Conservation (phyloP, 2,888 invertebrate species). For the Cinara cedri region DNA sequence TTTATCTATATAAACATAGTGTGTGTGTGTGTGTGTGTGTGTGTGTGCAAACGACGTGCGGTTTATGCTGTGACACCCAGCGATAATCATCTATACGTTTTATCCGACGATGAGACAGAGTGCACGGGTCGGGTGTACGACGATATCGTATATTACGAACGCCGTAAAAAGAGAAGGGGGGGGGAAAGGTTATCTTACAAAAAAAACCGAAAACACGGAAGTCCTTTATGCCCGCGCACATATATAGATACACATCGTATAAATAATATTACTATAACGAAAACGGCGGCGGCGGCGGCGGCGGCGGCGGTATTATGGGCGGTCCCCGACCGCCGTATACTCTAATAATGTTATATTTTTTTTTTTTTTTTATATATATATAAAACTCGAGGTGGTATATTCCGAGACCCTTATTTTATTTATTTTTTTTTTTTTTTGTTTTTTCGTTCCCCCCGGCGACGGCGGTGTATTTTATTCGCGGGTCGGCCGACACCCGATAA, state of each 20-base stretch:
- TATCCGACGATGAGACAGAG: background rate
- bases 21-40: background rate
- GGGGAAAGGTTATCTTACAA: background rate
- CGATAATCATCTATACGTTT: conserved; percentile 41
- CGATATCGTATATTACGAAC: background rate
- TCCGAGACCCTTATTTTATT: too few species aligned
- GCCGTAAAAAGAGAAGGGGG: background rate
- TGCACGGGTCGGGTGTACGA: too few species aligned
- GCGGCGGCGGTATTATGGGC: too few species aligned
- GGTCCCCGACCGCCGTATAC: too few species aligned
- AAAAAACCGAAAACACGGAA: conserved; percentile 33
- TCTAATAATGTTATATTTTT: too few species aligned
- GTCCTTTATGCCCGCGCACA: conserved; percentile 24
- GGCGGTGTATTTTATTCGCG: background rate
- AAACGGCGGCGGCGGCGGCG: too few species aligned
- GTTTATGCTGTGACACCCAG: conserved; percentile 15
- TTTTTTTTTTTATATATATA: too few species aligned
- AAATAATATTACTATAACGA: too few species aligned
- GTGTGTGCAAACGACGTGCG: background rate
- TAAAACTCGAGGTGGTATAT: too few species aligned
- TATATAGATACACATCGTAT: too few species aligned
- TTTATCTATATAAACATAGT: too few species aligned
- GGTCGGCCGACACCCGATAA: background rate
- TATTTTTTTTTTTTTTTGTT: too few species aligned
- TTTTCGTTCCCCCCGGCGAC: background rate